Evolutionary conservation across 1,140 invertebrate genomes (phyloP).

Genomic region (Epicauta chinensis): DNA sequence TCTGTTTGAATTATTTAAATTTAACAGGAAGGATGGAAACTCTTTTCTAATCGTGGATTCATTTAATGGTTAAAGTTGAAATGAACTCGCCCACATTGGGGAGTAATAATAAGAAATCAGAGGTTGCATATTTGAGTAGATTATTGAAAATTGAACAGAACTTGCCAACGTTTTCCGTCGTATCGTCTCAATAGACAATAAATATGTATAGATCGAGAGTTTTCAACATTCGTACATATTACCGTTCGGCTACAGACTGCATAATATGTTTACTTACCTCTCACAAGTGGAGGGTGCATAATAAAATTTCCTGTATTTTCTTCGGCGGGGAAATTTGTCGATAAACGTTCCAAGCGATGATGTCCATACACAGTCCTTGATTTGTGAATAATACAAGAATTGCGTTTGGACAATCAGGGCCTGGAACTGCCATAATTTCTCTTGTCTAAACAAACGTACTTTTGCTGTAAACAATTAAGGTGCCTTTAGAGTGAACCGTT

Average conservation of each 20-base stretch:
- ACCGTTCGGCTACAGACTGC: too few species aligned
- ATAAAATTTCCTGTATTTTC: background rate
- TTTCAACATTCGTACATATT: too few species aligned
- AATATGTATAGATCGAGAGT: too few species aligned
- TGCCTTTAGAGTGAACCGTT: too few species aligned
- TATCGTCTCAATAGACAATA: too few species aligned
- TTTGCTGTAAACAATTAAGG: too few species aligned
- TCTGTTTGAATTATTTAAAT: constrained; percentile 12
- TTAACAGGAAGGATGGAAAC: background rate
- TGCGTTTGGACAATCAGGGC: constrained; percentile 46
- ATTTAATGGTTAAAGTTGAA: constrained; percentile 13
- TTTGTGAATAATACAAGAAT: constrained; percentile 39
- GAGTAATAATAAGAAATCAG: constrained; percentile 8
- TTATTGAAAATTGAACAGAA: background rate
- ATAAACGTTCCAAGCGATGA: constrained; percentile 39
- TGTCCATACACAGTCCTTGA: constrained; percentile 43
- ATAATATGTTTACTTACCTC: background rate
- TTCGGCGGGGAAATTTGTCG: constrained; percentile 1
- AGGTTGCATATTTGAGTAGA: constrained; percentile 4
- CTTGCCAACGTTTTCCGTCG: too few species aligned
- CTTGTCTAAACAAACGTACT: too few species aligned
- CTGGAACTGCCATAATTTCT: constrained; percentile 28
- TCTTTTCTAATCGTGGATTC: constrained; percentile 2
- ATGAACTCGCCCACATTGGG: constrained; percentile 6
- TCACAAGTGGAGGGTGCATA: background rate